Evolutionary conservation across 2,797 vertebrate genomes (phyloP).

Genomic region (Champsocephalus esox): DNA sequence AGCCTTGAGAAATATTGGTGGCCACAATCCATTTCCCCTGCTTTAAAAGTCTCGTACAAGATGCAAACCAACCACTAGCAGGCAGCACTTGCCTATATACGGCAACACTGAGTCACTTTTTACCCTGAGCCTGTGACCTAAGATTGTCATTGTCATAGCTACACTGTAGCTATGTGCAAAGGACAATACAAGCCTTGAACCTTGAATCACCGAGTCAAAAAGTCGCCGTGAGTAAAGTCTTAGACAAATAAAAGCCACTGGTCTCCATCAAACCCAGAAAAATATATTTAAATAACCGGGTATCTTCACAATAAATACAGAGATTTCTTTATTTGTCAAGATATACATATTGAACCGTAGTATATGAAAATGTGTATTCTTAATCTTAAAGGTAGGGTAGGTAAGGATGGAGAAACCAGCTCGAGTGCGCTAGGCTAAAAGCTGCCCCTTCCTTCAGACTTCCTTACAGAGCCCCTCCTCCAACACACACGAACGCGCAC

Average conservation of each 20-base stretch:
- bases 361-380: constrained; percentile 1
- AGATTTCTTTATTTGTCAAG: neutral
- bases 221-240: neutral
- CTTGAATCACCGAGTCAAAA: neutral
- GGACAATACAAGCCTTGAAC: no score
- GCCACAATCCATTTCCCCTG: neutral
- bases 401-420: no score
- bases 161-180: no score
- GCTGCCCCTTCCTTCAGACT: no score
- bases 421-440: no score
- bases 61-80: neutral
- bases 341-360: neutral
- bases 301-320: neutral
- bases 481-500: no score
- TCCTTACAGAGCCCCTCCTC: no score
- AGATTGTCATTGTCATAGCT: no score
- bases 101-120: neutral
- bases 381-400: neutral
- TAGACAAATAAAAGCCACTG: neutral
- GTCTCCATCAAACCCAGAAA: constrained; percentile 1
- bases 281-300: neutral
- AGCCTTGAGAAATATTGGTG: neutral
- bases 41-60: neutral
- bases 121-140: neutral
- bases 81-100: neutral